phyloP scores from a whole-genome alignment of 2,113 vertebrate genomes.

The Leucopsar rothschildi region DNA sequence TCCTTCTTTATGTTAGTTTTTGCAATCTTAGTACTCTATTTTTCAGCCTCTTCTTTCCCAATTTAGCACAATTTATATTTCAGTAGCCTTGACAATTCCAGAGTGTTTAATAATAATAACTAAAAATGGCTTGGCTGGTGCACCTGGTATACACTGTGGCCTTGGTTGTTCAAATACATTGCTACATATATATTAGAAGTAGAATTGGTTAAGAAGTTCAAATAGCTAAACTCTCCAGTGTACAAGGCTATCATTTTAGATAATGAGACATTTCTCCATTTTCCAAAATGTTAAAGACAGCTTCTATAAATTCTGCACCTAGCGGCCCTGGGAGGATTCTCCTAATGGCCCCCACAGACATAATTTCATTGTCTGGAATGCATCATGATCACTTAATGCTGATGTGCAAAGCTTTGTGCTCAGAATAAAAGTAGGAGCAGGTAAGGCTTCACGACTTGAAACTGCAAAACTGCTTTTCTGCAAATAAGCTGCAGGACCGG shows the following conservation, averaged over 20 bases:
- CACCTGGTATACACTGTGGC: too few species aligned
- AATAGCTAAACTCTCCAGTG: constrained; percentile 26
- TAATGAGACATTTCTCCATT: constrained; percentile 62
- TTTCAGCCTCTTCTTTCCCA: too few species aligned
- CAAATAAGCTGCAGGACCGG: not conserved
- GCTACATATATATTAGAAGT: not conserved
- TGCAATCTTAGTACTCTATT: too few species aligned
- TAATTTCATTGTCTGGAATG: constrained; percentile 52
- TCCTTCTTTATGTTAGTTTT: too few species aligned
- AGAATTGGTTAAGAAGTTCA: constrained; percentile 22
- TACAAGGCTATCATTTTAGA: constrained; percentile 49
- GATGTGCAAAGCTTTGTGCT: constrained; percentile 27
- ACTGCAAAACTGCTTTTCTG: not conserved
- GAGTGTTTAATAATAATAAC: too few species aligned
- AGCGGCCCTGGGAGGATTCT: constrained; percentile 22
- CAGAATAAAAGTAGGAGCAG: constrained; percentile 30
- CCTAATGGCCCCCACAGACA: constrained; percentile 40
- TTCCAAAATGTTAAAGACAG: constrained; percentile 50
- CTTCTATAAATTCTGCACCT: constrained; percentile 53
- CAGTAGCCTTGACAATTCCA: too few species aligned
- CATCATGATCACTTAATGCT: constrained; percentile 47
- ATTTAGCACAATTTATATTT: too few species aligned
- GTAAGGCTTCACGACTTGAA: constrained; percentile 6
- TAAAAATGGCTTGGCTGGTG: too few species aligned
- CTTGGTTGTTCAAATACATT: too few species aligned